Evolutionary conservation across 2,797 vertebrate genomes (phyloP), one percentile per base, ranked within the genome.

Genomic region (Rhinophrynus dorsalis): DNA sequence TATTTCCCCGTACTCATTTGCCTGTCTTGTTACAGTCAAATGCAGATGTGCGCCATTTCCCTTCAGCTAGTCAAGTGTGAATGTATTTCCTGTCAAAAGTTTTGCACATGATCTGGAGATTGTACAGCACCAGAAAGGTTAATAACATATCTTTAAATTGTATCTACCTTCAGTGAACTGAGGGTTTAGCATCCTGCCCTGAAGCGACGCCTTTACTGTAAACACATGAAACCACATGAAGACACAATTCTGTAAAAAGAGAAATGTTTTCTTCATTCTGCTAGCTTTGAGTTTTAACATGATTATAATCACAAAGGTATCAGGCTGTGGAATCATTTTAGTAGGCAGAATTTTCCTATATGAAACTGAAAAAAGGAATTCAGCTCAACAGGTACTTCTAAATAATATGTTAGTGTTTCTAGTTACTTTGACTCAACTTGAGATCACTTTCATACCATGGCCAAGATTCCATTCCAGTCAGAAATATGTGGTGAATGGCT

Each of bases 51-150:
- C 20, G 20, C 15, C 56, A 48, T 42, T 56, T 64, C 68, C 51
- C 21, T 10, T 1, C 29, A 30, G 50, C 68, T 33, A 23, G n/a
- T 21, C 48, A 55, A 48, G 67, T 47, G 30, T 56, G 32, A 62
- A 55, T 15, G 7, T 7, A 48, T 20, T 62, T 62, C 67, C 67
- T 61, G 58, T 23, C 6, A 18, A 45, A 1, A 42, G 35, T 11
- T 6, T 13, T 55, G 44, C 65, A 48, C 27, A 33, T 3, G 1
- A 11, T 13, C 7, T 10, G 12, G 15, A 44, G 15, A 2, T 11
- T 60, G 12, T 15, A 37, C 51, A 56, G 26, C 9, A 33, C 5
- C 2, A 1, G 8, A 71, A n/a, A 40, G 42, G 59, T 71, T 63
- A 71, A 64, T 38, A 1, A 3, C 50, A 44, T 55, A 45, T 70